phyloP scores from a whole-genome alignment of 2,113 vertebrate species.

The Pogona vitticeps region DNA sequence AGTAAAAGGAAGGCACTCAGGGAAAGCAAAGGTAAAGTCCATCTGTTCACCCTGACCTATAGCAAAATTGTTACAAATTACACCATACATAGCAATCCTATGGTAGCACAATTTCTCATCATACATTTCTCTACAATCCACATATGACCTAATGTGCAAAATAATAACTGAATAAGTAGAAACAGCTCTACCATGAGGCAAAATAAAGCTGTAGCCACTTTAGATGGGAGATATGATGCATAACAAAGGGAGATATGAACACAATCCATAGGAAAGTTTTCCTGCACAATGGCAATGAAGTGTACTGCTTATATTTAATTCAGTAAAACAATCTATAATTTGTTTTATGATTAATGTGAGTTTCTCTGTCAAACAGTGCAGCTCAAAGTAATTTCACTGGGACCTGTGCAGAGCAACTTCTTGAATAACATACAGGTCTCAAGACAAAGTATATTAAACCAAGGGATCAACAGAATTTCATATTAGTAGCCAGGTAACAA shows the following conservation, averaged over 20 bases:
- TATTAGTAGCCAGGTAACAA: not conserved
- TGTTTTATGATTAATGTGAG: not conserved
- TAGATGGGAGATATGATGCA: not conserved
- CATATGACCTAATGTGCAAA: not conserved
- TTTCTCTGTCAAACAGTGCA: not conserved
- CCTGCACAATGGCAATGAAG: not conserved
- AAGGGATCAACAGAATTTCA: not conserved
- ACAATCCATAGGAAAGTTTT: not conserved
- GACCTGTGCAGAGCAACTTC: not conserved
- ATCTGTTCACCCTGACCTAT: not conserved
- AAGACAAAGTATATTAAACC: not conserved
- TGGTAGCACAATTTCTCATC: not conserved
- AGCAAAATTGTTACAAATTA: not conserved
- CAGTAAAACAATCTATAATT: not conserved
- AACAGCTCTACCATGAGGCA: not conserved
- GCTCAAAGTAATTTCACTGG: not conserved
- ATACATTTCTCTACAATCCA: not conserved
- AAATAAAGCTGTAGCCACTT: not conserved
- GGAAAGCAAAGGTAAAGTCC: not conserved
- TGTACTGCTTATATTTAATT: not conserved
- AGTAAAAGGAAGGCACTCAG: not conserved
- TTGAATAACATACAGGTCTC: accelerated
- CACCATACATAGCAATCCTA: not conserved
- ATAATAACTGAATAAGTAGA: not conserved
- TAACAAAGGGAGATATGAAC: not conserved